Percentiles rank a stretch among this genome's conserved stretches.
Conservation (phyloP, 2,113 vertebrate species). For the Propithecus coquereli region DNA sequence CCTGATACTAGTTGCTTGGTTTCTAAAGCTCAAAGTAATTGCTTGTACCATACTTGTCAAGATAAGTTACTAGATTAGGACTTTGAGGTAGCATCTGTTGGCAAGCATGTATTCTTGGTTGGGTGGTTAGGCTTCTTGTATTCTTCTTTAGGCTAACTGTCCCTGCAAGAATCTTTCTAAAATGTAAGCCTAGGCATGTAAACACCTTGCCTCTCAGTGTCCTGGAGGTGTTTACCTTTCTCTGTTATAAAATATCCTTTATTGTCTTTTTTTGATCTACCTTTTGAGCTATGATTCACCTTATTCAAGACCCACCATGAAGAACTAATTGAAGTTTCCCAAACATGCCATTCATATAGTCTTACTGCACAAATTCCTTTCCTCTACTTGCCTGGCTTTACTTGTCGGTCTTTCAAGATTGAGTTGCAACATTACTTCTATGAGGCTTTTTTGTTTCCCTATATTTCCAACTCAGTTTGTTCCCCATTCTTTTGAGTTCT, state of each 20-base stretch:
- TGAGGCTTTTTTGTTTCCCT: neutral
- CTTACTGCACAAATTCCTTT: neutral
- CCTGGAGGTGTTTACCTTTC: neutral
- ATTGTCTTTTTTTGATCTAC: neutral
- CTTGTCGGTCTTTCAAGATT: neutral
- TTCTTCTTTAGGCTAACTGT: neutral
- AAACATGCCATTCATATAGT: neutral
- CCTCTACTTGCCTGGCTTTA: neutral
- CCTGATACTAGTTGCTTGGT: neutral
- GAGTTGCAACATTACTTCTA: neutral
- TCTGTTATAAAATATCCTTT: conserved; percentile 2
- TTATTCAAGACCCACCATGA: neutral
- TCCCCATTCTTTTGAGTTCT: neutral
- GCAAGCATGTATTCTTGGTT: conserved; percentile 8
- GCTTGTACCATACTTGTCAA: neutral
- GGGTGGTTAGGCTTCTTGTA: neutral
- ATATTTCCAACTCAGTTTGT: neutral
- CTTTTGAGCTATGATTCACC: neutral
- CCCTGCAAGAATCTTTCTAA: neutral
- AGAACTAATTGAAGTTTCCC: neutral
- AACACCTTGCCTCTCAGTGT: neutral
- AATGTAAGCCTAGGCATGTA: neutral
- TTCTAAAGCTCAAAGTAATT: conserved; percentile 40
- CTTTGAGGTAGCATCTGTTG: neutral
- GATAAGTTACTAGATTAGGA: conserved; percentile 20